Percentiles rank a stretch among this genome's conserved stretches.
These are phyloP conservation scores for Scyliorhinus canicula DNA, from an alignment of 2,797 vertebrate species.

Conservation along the genomic window DNA sequence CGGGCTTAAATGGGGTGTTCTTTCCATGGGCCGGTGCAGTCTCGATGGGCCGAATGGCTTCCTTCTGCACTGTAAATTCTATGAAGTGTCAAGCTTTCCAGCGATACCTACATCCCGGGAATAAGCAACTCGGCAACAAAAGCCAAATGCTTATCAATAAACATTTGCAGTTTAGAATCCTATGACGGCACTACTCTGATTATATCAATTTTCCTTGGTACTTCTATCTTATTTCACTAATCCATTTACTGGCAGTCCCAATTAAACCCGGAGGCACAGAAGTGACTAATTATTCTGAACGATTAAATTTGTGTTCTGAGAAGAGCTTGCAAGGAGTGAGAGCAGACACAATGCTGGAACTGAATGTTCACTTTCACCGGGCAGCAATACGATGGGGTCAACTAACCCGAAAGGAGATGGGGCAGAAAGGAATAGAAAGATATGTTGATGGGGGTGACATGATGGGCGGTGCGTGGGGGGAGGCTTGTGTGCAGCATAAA, in stretches of 20 bases:
- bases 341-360: neutral
- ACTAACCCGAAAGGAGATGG: neutral
- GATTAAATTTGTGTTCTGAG: neutral
- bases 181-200: neutral
- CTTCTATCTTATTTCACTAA: constrained; percentile 1
- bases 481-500: neutral
- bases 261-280: neutral
- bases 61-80: no score
- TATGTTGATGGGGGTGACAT: neutral
- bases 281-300: constrained; percentile 27
- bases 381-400: no score
- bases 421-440: neutral
- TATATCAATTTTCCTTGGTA: neutral
- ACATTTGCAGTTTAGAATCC: neutral
- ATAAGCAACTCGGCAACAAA: neutral
- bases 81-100: neutral
- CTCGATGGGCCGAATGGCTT: no score
- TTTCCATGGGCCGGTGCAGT: no score
- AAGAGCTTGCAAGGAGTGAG: neutral
- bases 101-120: neutral
- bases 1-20: no score
- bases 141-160: neutral
- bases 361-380: neutral
- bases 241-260: neutral
- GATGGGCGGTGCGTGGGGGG: neutral